These are phyloP conservation scores for Phyllotreta striolata DNA, from an alignment of 2,888 invertebrate genomes.

Conservation along the genomic window DNA sequence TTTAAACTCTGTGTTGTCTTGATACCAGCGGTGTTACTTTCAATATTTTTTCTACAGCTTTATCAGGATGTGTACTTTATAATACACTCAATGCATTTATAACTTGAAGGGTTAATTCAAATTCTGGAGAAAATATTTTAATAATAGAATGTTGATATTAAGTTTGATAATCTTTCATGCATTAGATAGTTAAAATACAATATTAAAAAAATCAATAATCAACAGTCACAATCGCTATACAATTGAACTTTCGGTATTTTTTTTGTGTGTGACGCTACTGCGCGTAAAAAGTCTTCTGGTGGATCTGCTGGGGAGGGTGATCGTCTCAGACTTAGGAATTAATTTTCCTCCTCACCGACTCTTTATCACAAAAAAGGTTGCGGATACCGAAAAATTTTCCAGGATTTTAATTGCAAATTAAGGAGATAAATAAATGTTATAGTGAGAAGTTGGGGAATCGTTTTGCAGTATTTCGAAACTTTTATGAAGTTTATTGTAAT, in stretches of 20 bases:
- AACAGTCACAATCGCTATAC: too few species aligned
- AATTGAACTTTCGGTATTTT: conserved; percentile 18
- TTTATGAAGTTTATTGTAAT: conserved; percentile 31
- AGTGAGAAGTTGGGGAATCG: conserved; percentile 35
- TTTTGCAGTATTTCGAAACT: conserved; percentile 31
- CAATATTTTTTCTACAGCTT: conserved; percentile 22
- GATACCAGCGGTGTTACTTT: conserved; percentile 24
- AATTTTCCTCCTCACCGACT: conserved; percentile 44
- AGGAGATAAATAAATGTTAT: conserved; percentile 43
- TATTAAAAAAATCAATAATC: too few species aligned
- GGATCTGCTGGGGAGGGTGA: conserved; percentile 42
- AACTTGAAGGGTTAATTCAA: too few species aligned
- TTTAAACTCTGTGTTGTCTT: conserved; percentile 47
- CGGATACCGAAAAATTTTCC: conserved; percentile 41
- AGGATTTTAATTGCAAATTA: conserved; percentile 46
- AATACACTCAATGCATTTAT: too few species aligned
- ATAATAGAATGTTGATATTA: too few species aligned
- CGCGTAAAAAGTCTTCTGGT: conserved; percentile 8
- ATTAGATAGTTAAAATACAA: background rate
- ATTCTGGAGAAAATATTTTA: too few species aligned
- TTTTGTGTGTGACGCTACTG: conserved; percentile 6
- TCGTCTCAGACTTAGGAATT: conserved; percentile 39
- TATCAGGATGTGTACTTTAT: too few species aligned
- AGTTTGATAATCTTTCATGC: too few species aligned
- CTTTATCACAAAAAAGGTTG: conserved; percentile 46